A percentile compares a stretch with the other conserved stretches of the same genome.
Evolutionary conservation across 2,888 invertebrate species (phyloP).

Genomic region (Harpalus rufipes): DNA sequence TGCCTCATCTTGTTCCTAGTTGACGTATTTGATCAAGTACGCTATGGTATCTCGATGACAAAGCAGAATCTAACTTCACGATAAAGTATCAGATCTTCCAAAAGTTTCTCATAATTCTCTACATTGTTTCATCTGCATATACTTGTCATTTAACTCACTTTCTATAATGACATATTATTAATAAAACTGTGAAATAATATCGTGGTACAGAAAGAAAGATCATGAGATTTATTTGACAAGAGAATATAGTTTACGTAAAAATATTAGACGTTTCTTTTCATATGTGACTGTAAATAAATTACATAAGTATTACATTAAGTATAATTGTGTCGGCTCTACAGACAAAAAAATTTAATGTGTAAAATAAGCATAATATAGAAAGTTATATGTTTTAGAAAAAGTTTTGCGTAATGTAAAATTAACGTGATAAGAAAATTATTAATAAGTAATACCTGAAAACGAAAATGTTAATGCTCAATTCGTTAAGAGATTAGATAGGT

Average conservation of each 20-base stretch:
- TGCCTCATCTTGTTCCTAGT: background rate
- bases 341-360: constrained; percentile 47
- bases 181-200: constrained; percentile 36
- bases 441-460: constrained; percentile 21
- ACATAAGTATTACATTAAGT: constrained; percentile 50
- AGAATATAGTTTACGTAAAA: constrained; percentile 23
- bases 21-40: constrained; percentile 33
- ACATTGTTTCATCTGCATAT: constrained; percentile 60
- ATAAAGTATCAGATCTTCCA: constrained; percentile 56
- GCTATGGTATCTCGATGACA: constrained; percentile 43
- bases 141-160: constrained; percentile 56
- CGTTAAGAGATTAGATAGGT: background rate
- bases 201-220: constrained; percentile 1
- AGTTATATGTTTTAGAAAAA: constrained; percentile 63
- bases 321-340: constrained; percentile 54
- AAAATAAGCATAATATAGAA: constrained; percentile 62
- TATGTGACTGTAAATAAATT: constrained; percentile 42
- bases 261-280: constrained; percentile 29
- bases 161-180: constrained; percentile 57
- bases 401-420: constrained; percentile 60
- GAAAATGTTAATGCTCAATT: background rate
- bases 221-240: constrained; percentile 11
- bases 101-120: constrained; percentile 50
- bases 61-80: constrained; percentile 44
- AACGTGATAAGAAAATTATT: constrained; percentile 54